Conservation (phyloP, 2,797 vertebrate species). For the Leptoclinus maculatus region DNA sequence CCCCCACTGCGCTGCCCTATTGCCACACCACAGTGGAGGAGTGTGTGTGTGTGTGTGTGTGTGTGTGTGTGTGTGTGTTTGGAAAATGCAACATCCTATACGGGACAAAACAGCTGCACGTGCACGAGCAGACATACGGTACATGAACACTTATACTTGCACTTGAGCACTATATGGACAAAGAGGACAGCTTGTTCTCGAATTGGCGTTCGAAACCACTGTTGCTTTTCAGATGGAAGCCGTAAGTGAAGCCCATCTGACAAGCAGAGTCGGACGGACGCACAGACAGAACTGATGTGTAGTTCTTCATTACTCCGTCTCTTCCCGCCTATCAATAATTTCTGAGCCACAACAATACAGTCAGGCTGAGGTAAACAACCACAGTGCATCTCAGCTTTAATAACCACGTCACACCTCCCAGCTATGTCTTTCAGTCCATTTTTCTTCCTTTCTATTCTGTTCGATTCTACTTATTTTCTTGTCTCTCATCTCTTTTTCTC, state of each 20-base stretch:
- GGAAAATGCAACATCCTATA: slow-evolving; percentile 27
- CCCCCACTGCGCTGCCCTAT: slow-evolving; percentile 79
- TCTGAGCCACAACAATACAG: slow-evolving; percentile 69
- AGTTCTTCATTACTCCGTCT: slow-evolving; percentile 71
- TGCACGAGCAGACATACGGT: slow-evolving; percentile 23
- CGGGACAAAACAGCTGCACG: slow-evolving; percentile 16
- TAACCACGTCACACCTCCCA: slow-evolving; percentile 70
- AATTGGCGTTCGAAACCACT: slow-evolving; percentile 48
- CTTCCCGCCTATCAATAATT: slow-evolving; percentile 75
- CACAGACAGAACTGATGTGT: slow-evolving; percentile 49
- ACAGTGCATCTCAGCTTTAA: slow-evolving; percentile 71
- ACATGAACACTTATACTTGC: slow-evolving; percentile 3
- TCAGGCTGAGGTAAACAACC: slow-evolving; percentile 68
- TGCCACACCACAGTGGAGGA: slow-evolving; percentile 44
- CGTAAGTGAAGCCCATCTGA: slow-evolving; percentile 45
- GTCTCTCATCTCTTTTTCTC: slow-evolving; percentile 22
- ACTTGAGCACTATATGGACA: slow-evolving; percentile 10
- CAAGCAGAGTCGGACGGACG: slow-evolving; percentile 33
- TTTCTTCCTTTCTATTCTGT: slow-evolving; percentile 43
- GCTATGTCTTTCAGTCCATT: slow-evolving; percentile 62
- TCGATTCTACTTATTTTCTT: slow-evolving; percentile 43
- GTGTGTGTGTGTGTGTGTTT: slow-evolving; percentile 30
- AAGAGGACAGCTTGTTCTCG: slow-evolving; percentile 42
- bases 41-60: not conserved
- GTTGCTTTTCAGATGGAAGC: slow-evolving; percentile 30